Conservation (phyloP, 1,140 invertebrate genomes). For the Ips typographus region DNA sequence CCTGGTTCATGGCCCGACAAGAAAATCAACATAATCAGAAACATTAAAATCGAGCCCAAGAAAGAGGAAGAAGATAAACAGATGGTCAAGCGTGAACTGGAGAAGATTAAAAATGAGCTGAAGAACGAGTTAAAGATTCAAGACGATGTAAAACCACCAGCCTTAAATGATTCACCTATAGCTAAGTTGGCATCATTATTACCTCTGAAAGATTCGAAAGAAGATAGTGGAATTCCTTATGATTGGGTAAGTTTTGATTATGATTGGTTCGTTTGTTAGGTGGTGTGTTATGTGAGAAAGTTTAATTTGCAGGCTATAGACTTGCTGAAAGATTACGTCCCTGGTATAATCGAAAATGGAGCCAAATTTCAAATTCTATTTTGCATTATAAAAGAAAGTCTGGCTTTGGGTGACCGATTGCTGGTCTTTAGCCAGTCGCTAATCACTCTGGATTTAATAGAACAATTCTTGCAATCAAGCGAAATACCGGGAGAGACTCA, state of each 20-base stretch:
- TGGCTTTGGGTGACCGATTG: constrained; percentile 84
- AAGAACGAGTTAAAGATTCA: constrained; percentile 49
- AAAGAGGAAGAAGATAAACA: constrained; percentile 43
- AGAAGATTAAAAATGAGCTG: constrained; percentile 29
- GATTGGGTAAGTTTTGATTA: constrained; percentile 65
- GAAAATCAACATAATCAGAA: constrained; percentile 51
- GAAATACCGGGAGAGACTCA: constrained; percentile 74
- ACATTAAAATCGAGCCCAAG: constrained; percentile 50
- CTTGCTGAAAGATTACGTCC: constrained; percentile 82
- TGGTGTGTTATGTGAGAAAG: not conserved
- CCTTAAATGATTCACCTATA: constrained; percentile 55
- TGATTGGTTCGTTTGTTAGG: not conserved
- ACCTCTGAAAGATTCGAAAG: constrained; percentile 53
- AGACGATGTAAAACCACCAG: constrained; percentile 49
- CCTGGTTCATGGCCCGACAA: constrained; percentile 43
- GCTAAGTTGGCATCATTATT: constrained; percentile 40
- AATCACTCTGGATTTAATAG: constrained; percentile 95
- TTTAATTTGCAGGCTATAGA: constrained; percentile 69
- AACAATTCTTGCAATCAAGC: constrained; percentile 86
- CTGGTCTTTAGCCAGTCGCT: constrained; percentile 97
- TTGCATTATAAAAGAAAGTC: constrained; percentile 87
- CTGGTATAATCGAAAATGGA: constrained; percentile 89
- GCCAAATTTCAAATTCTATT: constrained; percentile 96
- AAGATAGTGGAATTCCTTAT: constrained; percentile 78
- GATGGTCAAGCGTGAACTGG: constrained; percentile 34